Base-by-base conservation (phyloP, 2,797 vertebrate species). In the Xyrichtys novacula region DNA sequence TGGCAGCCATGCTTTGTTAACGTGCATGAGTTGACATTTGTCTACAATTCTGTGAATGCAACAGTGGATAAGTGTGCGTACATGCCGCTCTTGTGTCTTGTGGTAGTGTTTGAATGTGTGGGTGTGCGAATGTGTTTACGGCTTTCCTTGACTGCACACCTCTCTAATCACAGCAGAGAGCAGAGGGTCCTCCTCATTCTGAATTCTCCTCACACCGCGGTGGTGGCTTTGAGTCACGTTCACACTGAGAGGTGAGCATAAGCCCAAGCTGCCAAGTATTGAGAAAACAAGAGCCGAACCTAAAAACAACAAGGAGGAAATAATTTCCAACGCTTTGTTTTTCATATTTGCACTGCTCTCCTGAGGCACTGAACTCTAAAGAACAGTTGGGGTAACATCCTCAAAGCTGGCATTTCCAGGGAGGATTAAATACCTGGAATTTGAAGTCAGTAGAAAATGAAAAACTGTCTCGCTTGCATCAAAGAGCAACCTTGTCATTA, bases 391-490 rank as follows among this genome's bases (percentile, higher is more conserved):
- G 85, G 85, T 87, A 87, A 85, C 86, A 87, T 85, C 84, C 86
- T 89, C 83, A 80, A 88, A 91, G 85, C 83, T 78, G 79, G 84
- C 81, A 88, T 91, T 90, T 90, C 88, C 90, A 85, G 70, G 55
- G 84, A 88, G 88, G 86, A 87, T 89, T 90, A 86, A 88, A 90
- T 85, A 88, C 82, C 83, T 89, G 76, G 75, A 85, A 87, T 90
- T 80, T 84, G 79, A 91, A 90, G 84, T 85, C 71, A 20, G 78
- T 56, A 44, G 83, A 81, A 91, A 91, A 91, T 91, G 87, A 91
- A 90, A 92, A 86, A 80, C 56, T 76, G 83, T 84, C 86, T 88
- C 52, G 44, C 80, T 70, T 73, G 86, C 88, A 88, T 91, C 86
- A 88, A 90, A 90, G 86, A 85, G 71, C 83, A 84, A 81, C 78